These are phyloP conservation scores for honey bee (Apis mellifera) DNA, from an alignment of 1,140 invertebrate species.

Conservation along the genomic window Amel_HAv3.1 CM009941.2:12860501-12861000, in stretches of 20 bases:
- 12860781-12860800: background rate
- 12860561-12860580: conserved; percentile 81
- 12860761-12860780: background rate
- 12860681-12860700: conserved; percentile 21
- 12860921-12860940: no score
- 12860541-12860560: conserved; percentile 82
- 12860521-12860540: conserved; percentile 76
- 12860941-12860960: no score
- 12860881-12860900: no score
- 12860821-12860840: background rate
- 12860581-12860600: conserved; percentile 79
- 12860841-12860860: background rate
- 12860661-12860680: background rate
- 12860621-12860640: background rate
- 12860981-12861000: no score
- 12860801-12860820: background rate
- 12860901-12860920: no score
- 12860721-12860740: background rate
- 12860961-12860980: no score
- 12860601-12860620: conserved; percentile 46
- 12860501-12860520: conserved; percentile 56
- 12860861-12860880: no score
- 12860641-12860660: background rate
- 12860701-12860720: conserved; percentile 12
- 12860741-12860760: conserved; percentile 13